These are phyloP conservation scores for Zeuzera pyrina DNA, from an alignment of 2,888 invertebrate species.

Conservation along the genomic window DNA sequence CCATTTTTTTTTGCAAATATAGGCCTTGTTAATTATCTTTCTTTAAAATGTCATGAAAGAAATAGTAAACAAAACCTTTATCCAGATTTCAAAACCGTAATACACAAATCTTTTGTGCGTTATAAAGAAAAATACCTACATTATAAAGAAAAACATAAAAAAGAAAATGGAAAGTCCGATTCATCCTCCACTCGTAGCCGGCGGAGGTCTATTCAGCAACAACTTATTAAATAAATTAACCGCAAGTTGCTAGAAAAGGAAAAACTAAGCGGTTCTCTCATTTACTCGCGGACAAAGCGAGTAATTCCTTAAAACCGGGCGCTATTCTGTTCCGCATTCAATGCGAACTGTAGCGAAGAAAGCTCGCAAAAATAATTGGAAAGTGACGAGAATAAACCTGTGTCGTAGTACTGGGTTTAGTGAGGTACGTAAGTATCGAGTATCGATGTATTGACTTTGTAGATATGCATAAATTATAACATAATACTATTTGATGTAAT, in stretches of 20 bases:
- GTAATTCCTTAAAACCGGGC: constrained; percentile 60
- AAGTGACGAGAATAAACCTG: constrained; percentile 59
- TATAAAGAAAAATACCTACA: constrained; percentile 11
- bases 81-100: too few species aligned
- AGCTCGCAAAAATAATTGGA: constrained; percentile 69
- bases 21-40: too few species aligned
- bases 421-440: too few species aligned
- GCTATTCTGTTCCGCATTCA: constrained; percentile 56
- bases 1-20: too few species aligned
- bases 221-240: constrained; percentile 72
- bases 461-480: too few species aligned
- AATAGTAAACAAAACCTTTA: too few species aligned
- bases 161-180: constrained; percentile 53
- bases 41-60: too few species aligned
- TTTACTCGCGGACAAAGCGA: constrained; percentile 47
- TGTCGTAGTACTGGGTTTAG: constrained; percentile 8
- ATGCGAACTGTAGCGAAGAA: constrained; percentile 50
- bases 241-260: constrained; percentile 60
- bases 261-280: constrained; percentile 54
- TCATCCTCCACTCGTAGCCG: constrained; percentile 43
- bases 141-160: constrained; percentile 17
- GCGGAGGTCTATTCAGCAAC: constrained; percentile 53
- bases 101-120: too few species aligned
- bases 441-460: too few species aligned
- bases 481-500: too few species aligned